phyloP scores from a whole-genome alignment of 2,113 vertebrate species.

The Pluvialis apricaria region DNA sequence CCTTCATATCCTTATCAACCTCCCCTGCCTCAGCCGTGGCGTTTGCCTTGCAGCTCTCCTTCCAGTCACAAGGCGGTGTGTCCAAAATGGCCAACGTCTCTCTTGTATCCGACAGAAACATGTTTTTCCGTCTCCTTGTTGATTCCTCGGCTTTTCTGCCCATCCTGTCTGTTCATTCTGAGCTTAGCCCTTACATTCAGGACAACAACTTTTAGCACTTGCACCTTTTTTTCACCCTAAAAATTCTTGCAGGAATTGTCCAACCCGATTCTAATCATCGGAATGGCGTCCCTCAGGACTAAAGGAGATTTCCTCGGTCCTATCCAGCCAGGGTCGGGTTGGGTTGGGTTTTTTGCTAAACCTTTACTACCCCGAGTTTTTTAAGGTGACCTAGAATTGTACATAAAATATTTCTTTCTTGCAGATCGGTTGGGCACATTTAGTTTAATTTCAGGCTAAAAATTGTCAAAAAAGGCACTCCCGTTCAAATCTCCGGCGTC shows the following conservation, averaged over 20 bases:
- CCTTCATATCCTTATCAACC: accelerated
- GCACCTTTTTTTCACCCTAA: not conserved
- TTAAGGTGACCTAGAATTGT: not conserved
- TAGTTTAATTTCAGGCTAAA: not conserved
- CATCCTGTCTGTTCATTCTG: not conserved
- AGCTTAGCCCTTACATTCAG: accelerated
- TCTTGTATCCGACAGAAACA: accelerated
- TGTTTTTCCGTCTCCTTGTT: not conserved
- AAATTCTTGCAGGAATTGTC: not conserved
- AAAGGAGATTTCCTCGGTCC: not conserved
- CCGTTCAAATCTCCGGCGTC: accelerated
- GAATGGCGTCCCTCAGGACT: accelerated
- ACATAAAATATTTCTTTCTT: not conserved
- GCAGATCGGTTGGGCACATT: not conserved
- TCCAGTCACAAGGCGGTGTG: accelerated
- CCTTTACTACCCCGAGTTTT: not conserved
- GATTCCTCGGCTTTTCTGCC: not conserved
- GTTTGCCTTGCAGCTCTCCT: not conserved
- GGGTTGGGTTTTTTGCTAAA: not conserved
- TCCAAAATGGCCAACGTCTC: accelerated
- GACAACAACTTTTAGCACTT: not conserved
- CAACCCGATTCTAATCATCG: accelerated
- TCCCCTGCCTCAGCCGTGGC: not conserved
- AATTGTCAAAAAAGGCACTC: accelerated
- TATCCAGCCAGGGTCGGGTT: not conserved